Percentiles rank a stretch among this genome's conserved stretches.
Conservation (phyloP, 2,888 invertebrate species). For the Caenorhabditis sp. region DNA sequence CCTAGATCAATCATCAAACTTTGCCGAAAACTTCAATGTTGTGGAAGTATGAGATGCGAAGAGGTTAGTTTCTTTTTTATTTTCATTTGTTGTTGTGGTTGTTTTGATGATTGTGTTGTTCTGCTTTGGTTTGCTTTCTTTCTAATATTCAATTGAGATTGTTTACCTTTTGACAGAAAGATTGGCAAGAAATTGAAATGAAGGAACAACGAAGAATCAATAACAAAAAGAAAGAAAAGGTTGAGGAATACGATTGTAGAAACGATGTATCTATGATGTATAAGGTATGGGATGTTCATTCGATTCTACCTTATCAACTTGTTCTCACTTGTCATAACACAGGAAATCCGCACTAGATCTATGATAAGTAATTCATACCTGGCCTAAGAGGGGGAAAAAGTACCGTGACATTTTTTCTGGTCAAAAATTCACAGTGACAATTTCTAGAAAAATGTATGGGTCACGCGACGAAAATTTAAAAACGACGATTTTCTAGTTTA, state of each 20-base stretch:
- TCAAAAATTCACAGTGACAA: no score
- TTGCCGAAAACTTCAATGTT: conserved; percentile 48
- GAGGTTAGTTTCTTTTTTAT: conserved; percentile 26
- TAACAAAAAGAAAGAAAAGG: not conserved
- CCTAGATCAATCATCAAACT: conserved; percentile 44
- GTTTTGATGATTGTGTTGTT: no score
- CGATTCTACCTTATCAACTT: not conserved
- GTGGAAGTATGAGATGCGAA: conserved; percentile 44
- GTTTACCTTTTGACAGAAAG: not conserved
- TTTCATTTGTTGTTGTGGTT: not conserved
- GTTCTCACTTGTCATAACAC: not conserved
- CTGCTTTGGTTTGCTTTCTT: not conserved
- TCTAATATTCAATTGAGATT: not conserved
- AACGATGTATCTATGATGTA: not conserved
- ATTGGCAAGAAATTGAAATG: not conserved
- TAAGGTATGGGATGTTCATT: not conserved
- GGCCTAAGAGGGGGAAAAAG: no score
- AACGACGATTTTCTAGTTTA: no score
- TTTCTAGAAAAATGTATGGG: no score
- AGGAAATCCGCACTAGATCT: no score
- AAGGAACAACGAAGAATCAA: not conserved
- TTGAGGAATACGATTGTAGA: not conserved
- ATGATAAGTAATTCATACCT: no score
- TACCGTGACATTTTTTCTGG: no score
- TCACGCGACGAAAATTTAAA: no score